These are phyloP conservation scores for Patiria miniata DNA, from an alignment of 35 echinoderm and acorn worm genomes.

Conservation along the genomic window DNA sequence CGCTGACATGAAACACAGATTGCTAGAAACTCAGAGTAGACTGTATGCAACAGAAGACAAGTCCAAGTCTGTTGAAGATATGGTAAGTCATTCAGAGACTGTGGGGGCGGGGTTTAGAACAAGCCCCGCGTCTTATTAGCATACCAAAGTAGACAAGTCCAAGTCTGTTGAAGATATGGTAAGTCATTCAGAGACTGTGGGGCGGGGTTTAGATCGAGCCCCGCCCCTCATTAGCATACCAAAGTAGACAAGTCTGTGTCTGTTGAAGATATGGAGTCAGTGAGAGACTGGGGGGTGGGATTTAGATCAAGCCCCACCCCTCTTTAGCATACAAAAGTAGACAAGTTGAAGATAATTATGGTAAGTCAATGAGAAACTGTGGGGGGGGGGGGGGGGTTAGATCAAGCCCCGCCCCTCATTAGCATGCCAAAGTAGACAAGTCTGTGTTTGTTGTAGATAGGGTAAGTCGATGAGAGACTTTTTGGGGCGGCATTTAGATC, in stretches of 20 bases:
- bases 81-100: slow-evolving; percentile 2
- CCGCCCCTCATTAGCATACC: no score
- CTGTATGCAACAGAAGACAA: slow-evolving; percentile 34
- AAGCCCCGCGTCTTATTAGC: no score
- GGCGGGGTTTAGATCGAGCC: no score
- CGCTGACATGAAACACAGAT: slow-evolving; percentile 31
- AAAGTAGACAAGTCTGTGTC: slow-evolving; percentile 32
- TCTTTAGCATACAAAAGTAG: no score
- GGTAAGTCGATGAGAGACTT: slow-evolving; percentile 1
- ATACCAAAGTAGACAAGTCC: slow-evolving; percentile 27
- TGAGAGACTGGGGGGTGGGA: no score
- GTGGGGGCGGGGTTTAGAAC: no score
- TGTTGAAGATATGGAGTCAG: slow-evolving; percentile 35
- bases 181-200: neutral
- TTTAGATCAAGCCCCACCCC: no score
- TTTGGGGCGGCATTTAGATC: no score
- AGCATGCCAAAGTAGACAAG: slow-evolving; percentile 16
- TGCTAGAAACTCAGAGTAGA: slow-evolving; percentile 36
- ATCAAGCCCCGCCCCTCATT: no score
- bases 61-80: slow-evolving; percentile 39
- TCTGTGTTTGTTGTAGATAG: slow-evolving; percentile 37
- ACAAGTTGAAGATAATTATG: no score
- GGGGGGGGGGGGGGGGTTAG: no score
- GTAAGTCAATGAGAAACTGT: neutral
- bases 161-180: slow-evolving; percentile 50